Conservation (phyloP, 2,113 vertebrate genomes). For the Eubucco bourcierii region DNA sequence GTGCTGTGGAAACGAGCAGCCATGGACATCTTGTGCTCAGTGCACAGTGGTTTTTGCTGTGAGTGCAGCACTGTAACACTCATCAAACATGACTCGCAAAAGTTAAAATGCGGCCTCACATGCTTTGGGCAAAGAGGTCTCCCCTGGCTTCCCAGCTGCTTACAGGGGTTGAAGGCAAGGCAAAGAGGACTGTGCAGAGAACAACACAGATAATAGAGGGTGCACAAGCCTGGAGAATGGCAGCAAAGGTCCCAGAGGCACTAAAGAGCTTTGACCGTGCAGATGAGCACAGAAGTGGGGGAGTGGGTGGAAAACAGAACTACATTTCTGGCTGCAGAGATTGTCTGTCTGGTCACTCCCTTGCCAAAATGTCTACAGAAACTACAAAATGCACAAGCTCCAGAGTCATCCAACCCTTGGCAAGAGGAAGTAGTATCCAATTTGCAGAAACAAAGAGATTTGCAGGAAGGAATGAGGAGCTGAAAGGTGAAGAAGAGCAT, state of each 20-base stretch:
- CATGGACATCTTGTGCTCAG: rapidly evolving
- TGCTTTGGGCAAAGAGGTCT: not conserved
- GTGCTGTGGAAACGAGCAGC: not conserved
- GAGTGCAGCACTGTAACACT: rapidly evolving
- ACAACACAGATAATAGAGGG: not conserved
- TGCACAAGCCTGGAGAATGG: not conserved
- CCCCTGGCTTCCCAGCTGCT: rapidly evolving
- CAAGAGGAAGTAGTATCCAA: not conserved
- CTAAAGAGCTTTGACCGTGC: not conserved
- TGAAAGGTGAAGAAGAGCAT: not conserved
- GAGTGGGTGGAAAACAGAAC: not conserved
- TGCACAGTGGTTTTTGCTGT: not conserved
- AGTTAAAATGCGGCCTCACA: not conserved
- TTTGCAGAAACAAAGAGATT: not conserved
- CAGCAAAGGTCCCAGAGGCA: not conserved
- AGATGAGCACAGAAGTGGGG: not conserved
- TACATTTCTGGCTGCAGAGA: not conserved
- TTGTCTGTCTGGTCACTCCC: not conserved
- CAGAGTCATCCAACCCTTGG: not conserved
- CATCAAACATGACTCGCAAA: not conserved
- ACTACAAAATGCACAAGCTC: not conserved
- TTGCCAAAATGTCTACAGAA: not conserved
- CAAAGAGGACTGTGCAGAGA: rapidly evolving
- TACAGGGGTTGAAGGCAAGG: not conserved
- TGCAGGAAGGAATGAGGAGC: not conserved